Evolutionary conservation across 2,888 invertebrate genomes (phyloP).

Genomic region (Papilio elwesi): DNA sequence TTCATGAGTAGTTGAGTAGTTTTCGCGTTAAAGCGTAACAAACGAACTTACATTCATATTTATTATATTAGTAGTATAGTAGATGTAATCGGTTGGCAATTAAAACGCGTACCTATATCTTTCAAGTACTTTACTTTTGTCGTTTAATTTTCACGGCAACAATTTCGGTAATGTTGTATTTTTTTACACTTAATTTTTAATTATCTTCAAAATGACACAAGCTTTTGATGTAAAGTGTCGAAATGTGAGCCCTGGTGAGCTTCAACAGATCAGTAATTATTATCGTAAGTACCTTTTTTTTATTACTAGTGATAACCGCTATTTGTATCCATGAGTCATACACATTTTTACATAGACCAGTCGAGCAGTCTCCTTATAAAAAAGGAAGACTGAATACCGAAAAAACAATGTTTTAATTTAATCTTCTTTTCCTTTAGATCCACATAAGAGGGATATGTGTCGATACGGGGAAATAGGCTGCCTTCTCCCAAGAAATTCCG

Average conservation of each 20-base stretch:
- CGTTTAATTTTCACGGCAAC: neutral
- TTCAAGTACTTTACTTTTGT: neutral
- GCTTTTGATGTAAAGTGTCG: neutral
- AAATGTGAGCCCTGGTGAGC: neutral
- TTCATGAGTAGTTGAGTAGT: too few relatives aligned
- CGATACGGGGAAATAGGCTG: slow-evolving; percentile 16
- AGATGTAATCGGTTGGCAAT: neutral
- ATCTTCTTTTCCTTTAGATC: neutral
- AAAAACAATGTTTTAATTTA: neutral
- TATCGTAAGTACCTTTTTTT: neutral
- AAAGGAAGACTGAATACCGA: too few relatives aligned
- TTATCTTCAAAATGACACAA: neutral
- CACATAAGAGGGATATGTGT: neutral
- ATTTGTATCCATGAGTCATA: too few relatives aligned
- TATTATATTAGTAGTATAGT: too few relatives aligned
- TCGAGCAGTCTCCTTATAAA: too few relatives aligned
- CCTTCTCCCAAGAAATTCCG: neutral
- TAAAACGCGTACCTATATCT: neutral
- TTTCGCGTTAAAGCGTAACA: too few relatives aligned
- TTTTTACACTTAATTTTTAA: neutral
- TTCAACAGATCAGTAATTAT: neutral
- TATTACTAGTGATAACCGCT: too few relatives aligned
- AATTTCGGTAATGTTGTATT: too few relatives aligned
- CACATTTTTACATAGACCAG: too few relatives aligned
- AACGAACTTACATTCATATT: too few relatives aligned